Percentiles rank a stretch among this genome's conserved stretches.
phyloP scores from a whole-genome alignment of 2,113 vertebrate species.

The Ramphastos sulfuratus region DNA sequence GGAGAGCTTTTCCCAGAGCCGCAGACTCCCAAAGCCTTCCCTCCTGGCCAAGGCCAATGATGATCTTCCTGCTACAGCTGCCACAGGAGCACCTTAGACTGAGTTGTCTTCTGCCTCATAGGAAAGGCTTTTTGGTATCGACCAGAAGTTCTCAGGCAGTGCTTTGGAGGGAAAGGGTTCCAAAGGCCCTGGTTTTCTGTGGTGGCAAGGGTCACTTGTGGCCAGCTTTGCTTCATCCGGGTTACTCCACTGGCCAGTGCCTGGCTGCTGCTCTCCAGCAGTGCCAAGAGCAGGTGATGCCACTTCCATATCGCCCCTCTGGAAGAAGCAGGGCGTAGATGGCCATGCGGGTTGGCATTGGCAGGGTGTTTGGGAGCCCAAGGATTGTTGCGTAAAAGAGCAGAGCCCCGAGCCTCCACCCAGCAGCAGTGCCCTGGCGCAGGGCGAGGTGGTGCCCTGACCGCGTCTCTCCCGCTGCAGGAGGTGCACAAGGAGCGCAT shows the following conservation, averaged over 20 bases:
- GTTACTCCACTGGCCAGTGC: background rate
- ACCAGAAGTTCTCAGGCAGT: background rate
- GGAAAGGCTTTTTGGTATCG: background rate
- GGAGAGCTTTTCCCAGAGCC: background rate
- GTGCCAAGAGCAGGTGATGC: too few relatives aligned
- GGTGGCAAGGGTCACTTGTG: background rate
- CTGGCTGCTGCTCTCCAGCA: background rate
- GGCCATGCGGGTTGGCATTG: background rate
- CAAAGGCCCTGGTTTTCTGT: background rate
- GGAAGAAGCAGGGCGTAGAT: background rate
- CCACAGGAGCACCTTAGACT: background rate
- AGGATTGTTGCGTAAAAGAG: background rate
- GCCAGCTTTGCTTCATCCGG: too few relatives aligned
- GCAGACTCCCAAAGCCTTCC: background rate
- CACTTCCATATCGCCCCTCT: fast-evolving
- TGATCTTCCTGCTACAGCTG: background rate
- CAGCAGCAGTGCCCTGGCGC: background rate
- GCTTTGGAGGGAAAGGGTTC: background rate
- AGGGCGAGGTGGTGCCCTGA: background rate
- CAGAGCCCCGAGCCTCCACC: background rate
- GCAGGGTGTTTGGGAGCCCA: background rate
- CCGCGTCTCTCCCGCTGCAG: conserved; percentile 68
- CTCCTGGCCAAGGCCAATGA: too few relatives aligned
- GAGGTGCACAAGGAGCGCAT: conserved; percentile 92
- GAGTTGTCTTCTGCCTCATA: background rate